Evolutionary conservation across 1,140 invertebrate species (phyloP), one percentile per base, ranked within the genome.

Genomic region (Stenopsyche tienmushanensis): DNA sequence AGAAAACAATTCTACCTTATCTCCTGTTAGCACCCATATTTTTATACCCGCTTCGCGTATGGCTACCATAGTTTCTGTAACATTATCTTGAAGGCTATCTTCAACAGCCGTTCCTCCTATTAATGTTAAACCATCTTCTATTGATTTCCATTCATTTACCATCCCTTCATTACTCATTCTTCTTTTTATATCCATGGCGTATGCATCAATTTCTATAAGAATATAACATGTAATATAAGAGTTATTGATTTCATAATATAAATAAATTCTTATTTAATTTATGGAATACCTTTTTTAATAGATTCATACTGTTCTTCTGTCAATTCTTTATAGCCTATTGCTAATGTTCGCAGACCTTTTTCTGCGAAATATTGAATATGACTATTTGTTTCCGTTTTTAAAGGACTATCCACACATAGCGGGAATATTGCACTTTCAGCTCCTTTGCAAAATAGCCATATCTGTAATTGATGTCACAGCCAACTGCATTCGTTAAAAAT

Each of bases 311-410:
- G 82, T 1, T 80, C 75, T 1, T 76, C 73, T 0, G 76, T 69
- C 53, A 85, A 76, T 70, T 88, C 82, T 64, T 96, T 86, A 54
- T 92, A 87, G 0, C 89, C 86, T 25, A 90, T 83, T 1, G 93
- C 95, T 23, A 98, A 81, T 0, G 96, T 98, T 64, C 96, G 80
- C 8, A 96, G 77, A 18, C 94, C 94, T 75, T 90, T 86, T 1
- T 87, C 87, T 0, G 97, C 97, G 82, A 99, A 99, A 42, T 88
- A 82, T 73, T 95, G 91, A 29, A 99, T 84, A 78, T 99, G 95
- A 44, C 84, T 81, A 7, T 97, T 80, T 0, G 93, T 93, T 1
- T 85, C 77, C n/a, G 92, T 85, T 9, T 88, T 83, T 50, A 83
- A 74, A 9, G 76, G 73, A 3, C 76, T 74, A 24, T 82, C 78